Evolutionary conservation across 2,113 vertebrate genomes (phyloP), one percentile per base, ranked within the genome.

Genomic region (Psilopsiagon aurifrons): DNA sequence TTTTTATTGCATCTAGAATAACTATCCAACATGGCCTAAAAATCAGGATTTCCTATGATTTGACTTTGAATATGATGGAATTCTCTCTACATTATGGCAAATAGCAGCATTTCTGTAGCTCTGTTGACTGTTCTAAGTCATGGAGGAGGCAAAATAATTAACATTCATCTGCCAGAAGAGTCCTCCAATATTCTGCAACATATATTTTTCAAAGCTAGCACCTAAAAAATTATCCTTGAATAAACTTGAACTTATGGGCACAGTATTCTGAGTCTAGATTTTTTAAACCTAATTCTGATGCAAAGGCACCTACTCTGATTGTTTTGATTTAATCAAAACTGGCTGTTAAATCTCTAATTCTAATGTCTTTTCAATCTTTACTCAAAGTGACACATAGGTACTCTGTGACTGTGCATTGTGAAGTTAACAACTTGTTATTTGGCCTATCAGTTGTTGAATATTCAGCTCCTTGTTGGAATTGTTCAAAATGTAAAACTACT

Each of bases 371-470:
- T 97, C 95, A 97, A 94, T 97, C 95, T 95, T 95, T 92, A 77
- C 95, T 97, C 95, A 97, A 91, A 96, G 60, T 96, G 97, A 97
- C 97, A 97, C 89, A 43, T 60, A 95, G 7, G 22, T 92, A 94
- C 96, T 95, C 95, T 13, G 73, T 93, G 96, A 96, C 95, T 95
- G 92, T 43, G 77, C 94, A 91, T 96, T 96, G 85, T 91, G 88
- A 96, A 96, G 92, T 96, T 97, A 97, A 97, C 97, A 97, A 88
- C 97, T 96, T 97, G 96, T 97, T 97, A 97, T 96, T 96, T 96
- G 95, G 95, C 92, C 97, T 95, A 96, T 96, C 96, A 96, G 84
- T 92, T 94, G 68, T 95, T 97, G 94, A 96, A 97, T 96, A 97
- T 95, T 96, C 96, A 97, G 84, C 84, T 95, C 19, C 88, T 92